Evolutionary conservation across 1,140 invertebrate genomes (phyloP), one percentile per base, ranked within the genome.

Genomic region (Frieseomelitta varia): DNA sequence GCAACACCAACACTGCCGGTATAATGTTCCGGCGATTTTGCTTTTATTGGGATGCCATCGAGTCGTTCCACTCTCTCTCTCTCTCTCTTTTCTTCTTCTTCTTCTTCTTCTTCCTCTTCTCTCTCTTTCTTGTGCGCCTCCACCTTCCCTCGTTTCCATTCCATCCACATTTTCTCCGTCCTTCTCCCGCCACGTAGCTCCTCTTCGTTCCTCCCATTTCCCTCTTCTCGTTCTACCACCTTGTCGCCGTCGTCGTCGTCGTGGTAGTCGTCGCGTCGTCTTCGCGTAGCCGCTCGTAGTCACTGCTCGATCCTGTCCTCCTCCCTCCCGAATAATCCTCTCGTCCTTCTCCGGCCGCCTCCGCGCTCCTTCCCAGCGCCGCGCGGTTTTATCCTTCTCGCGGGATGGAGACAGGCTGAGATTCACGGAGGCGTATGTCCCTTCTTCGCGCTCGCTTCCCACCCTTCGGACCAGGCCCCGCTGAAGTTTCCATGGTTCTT

Each of bases 11-110:
- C 88, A 90, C 67, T 76, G 72, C 71, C 90, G 81, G 85, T 87
- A 87, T 91, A 92, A 87, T 90, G 88, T 88, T 86, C 86, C 88
- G 51, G 71, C 76, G 67, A 88, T 90, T 91, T 91, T 92, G 87
- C 82, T 91, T 89, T 92, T 88, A 87, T 91, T 92, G 91, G 89
- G 90, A 93, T 92, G 84, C 91, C 91, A 90, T 87, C 77, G 80
- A 88, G 79, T 87, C 85, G 81, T 91, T 88, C 85, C 88, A 88
- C 88, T 91, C 89, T 68, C 77, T n/a, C 65, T 71, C 85, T 79
- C 79, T 78, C 61, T 84, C 76, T 80, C 21, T 67, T 21, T 80
- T 21, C 69, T 17, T 53, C n/a, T 79, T 76, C 78, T 61, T 82
- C 73, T 78, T 21, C 69, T 21, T 27, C 14, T 86, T 91, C 89